Conservation (phyloP, 2,113 vertebrate genomes). For the Elaphurus davidianus region DNA sequence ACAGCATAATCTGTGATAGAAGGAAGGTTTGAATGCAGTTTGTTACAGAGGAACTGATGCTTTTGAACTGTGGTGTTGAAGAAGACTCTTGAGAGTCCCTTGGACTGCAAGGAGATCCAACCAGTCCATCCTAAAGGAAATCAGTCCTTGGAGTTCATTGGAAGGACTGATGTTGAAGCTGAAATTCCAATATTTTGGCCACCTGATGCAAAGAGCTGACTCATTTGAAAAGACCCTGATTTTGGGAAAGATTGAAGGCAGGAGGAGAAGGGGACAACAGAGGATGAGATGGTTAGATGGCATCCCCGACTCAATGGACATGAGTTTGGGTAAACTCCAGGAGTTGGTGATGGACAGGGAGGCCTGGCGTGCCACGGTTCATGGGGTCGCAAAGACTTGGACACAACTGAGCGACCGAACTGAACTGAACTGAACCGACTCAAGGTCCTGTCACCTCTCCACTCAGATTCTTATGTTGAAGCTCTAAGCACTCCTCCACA, state of each 20-base stretch:
- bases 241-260: background rate
- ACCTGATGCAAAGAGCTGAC: background rate
- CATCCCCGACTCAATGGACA: fast-evolving
- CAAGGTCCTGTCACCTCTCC: background rate
- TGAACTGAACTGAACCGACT: background rate
- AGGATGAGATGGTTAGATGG: background rate
- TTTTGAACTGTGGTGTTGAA: background rate
- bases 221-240: background rate
- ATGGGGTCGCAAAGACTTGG: background rate
- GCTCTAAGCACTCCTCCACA: background rate
- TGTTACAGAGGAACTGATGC: background rate
- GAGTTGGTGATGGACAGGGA: background rate
- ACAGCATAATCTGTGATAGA: no score
- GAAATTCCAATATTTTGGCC: background rate
- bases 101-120: background rate
- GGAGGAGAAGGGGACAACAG: background rate
- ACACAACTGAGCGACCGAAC: background rate
- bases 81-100: background rate
- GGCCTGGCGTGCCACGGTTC: background rate
- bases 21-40: background rate
- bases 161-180: background rate
- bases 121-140: background rate
- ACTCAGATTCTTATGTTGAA: background rate
- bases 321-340: background rate
- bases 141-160: background rate